Evolutionary conservation across 2,888 invertebrate genomes (phyloP).

Genomic region (Caenorhabditis zanzibari): DNA sequence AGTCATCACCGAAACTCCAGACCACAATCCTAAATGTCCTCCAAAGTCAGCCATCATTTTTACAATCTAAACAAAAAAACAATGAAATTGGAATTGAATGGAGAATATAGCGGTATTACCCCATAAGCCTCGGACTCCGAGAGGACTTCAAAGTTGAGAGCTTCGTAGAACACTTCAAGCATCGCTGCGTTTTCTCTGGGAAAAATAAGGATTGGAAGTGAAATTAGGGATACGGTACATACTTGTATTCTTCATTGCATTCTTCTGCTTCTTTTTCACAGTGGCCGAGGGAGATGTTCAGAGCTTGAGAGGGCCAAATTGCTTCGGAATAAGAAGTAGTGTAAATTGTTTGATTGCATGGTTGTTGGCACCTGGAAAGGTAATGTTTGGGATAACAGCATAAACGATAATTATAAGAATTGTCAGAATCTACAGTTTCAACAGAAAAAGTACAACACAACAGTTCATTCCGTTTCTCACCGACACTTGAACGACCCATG

Average conservation of each 20-base stretch:
- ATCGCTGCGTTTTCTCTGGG: constrained; percentile 82
- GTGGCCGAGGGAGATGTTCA: constrained; percentile 77
- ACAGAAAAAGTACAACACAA: too few species aligned
- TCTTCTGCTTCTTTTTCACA: constrained; percentile 75
- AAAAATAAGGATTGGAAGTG: too few species aligned
- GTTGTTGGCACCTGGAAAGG: constrained; percentile 78
- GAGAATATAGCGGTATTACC: constrained; percentile 60
- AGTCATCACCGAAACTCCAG: constrained; percentile 81
- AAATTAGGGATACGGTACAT: background rate
- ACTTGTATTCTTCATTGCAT: constrained; percentile 81
- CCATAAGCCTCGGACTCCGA: constrained; percentile 81
- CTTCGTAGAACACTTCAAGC: constrained; percentile 82
- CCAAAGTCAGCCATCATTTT: constrained; percentile 83
- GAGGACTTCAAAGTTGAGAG: constrained; percentile 80
- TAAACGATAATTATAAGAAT: too few species aligned
- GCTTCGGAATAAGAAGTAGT: constrained; percentile 81
- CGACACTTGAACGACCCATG: constrained; percentile 75
- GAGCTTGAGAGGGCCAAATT: constrained; percentile 80
- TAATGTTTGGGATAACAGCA: too few species aligned
- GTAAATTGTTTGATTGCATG: constrained; percentile 81
- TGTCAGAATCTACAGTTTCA: too few species aligned
- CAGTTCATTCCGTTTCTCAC: constrained; percentile 18
- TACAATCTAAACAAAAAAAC: constrained; percentile 76
- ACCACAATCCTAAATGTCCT: constrained; percentile 81
- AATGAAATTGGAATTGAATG: background rate